phyloP scores from a whole-genome alignment of 2,797 vertebrate genomes.

The Remorina albescens region DNA sequence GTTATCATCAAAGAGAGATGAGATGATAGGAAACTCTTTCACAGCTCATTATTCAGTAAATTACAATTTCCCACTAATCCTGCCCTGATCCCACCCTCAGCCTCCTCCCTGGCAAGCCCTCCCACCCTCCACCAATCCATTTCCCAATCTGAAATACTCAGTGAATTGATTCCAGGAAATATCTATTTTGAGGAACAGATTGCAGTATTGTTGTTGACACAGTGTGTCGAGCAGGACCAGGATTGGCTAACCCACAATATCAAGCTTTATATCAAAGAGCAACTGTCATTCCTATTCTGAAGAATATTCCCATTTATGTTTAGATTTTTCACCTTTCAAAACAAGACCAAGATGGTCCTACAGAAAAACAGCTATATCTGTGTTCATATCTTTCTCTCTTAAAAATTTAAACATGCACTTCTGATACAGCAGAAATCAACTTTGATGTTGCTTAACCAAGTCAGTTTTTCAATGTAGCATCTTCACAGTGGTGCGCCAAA shows the following conservation, averaged over 20 bases:
- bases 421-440: background rate
- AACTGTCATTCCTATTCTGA: background rate
- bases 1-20: conserved; percentile 35
- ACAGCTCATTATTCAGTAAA: conserved; percentile 68
- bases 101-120: conserved; percentile 4
- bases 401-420: too few species aligned
- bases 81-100: conserved; percentile 49
- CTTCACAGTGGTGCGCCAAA: background rate
- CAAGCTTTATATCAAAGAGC: conserved; percentile 4
- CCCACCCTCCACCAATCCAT: conserved; percentile 35
- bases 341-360: background rate
- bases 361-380: background rate
- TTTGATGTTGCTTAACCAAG: background rate
- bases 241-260: conserved; percentile 8
- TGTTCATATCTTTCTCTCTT: too few species aligned
- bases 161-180: conserved; percentile 75
- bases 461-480: background rate
- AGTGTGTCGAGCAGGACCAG: conserved; percentile 18
- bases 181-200: conserved; percentile 72
- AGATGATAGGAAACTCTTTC: conserved; percentile 64
- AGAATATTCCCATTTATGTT: background rate
- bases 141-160: conserved; percentile 62
- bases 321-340: background rate
- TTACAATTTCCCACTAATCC: conserved; percentile 77
- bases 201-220: conserved; percentile 67